Evolutionary conservation across 1,140 invertebrate species (phyloP), one percentile per base, ranked within the genome.

Genomic region (Drosophila kohkoa): DNA sequence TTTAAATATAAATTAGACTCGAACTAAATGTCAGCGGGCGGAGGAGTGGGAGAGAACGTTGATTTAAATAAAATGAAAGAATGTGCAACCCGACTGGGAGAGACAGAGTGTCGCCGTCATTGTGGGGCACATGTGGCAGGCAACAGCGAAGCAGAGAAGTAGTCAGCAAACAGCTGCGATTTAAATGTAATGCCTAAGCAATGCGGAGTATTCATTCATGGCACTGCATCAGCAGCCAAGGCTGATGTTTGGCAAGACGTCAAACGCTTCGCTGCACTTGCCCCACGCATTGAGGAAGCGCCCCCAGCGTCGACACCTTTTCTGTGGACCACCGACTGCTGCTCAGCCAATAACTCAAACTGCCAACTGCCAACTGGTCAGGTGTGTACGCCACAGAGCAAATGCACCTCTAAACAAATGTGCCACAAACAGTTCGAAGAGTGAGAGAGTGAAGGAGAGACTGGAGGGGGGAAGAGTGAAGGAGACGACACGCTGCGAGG

Each of bases 1-100:
- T 38, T 10, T 77, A 79, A 69, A 79, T 86, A 69, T 59, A 85
- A 25, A 85, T 86, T 85, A 86, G 79, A 77, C 63, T 58, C 49
- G n/a, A 57, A 43, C 32, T 45, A 63, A 74, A 49, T 49, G 16
- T 20, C 46, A 49, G 46, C 38, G 11, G 38, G 38, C 0, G 38
- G 38, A 32, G 10, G 10, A 11, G 38, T 10, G 38, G 38, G 38
- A 1, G 8, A 25, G 20, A 25, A 3, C 0, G 11, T 11, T 13
- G 41, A 43, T 43, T 43, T 5, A 49, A 49, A 25, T 49, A 10
- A 81, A 67, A 60, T 15, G 16, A 16, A 20, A 59, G 51, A 28
- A 64, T 66, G 8, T 11, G 20, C 43, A 43, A 16, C 8, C 38
- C 74, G 66, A 57, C 38, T 10, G 35, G 35, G 7, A 69, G 65